A percentile compares a stretch with the other conserved stretches of the same genome.
These are phyloP conservation scores for Gambusia affinis DNA, from an alignment of 2,113 vertebrate genomes.

Conservation along the genomic window DNA sequence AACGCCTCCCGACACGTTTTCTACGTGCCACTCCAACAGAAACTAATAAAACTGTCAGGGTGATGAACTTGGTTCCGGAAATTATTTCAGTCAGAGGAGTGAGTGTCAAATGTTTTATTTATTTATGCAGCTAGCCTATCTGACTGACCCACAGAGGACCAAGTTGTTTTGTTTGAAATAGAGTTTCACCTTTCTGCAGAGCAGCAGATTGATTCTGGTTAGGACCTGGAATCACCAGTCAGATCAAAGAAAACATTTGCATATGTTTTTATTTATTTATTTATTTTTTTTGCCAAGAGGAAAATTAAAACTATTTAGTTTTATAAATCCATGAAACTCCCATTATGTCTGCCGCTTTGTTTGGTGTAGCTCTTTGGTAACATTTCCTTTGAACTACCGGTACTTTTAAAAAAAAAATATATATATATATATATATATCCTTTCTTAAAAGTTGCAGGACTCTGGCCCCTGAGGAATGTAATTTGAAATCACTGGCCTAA, in stretches of 20 bases:
- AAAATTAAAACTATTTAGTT: too few species aligned
- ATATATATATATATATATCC: too few species aligned
- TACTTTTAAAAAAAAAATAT: too few species aligned
- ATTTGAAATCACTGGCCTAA: too few species aligned
- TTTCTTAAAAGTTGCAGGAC: too few species aligned
- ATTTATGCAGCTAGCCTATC: rapidly evolving
- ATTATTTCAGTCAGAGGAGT: background rate
- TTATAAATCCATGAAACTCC: too few species aligned
- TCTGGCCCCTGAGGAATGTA: too few species aligned
- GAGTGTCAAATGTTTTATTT: background rate
- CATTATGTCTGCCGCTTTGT: too few species aligned
- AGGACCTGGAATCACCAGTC: background rate
- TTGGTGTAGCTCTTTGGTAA: too few species aligned
- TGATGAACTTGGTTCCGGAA: background rate
- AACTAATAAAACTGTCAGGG: constrained; percentile 51
- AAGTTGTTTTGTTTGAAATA: background rate
- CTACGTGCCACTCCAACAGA: constrained; percentile 1
- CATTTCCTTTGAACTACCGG: too few species aligned
- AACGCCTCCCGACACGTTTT: background rate
- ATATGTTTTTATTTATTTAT: background rate
- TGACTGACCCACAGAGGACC: background rate
- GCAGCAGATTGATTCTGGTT: background rate
- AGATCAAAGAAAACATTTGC: background rate
- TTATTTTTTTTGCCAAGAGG: too few species aligned
- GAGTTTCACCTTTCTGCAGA: background rate